Conservation (phyloP, 2,888 invertebrate species). For the Drosophila mercatorum region DNA sequence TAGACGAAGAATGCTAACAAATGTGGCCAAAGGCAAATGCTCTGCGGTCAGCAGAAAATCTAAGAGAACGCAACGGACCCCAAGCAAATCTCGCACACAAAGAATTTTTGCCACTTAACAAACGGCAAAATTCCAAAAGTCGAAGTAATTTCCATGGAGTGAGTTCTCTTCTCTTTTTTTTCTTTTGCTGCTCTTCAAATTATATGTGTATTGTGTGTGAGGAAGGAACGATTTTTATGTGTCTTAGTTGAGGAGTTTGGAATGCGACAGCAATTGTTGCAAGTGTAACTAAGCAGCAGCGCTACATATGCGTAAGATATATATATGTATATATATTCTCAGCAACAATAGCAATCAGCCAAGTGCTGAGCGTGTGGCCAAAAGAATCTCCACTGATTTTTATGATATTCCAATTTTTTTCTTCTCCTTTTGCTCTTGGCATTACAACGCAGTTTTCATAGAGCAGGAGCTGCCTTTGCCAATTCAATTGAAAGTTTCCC, state of each 20-base stretch:
- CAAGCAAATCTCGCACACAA: conserved; percentile 52
- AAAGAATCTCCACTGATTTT: conserved; percentile 48
- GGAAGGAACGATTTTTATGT: conserved; percentile 3
- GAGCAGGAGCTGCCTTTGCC: conserved; percentile 20
- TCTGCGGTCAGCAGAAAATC: conserved; percentile 64
- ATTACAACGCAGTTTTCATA: conserved; percentile 43
- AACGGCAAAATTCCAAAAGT: conserved; percentile 62
- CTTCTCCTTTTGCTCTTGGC: conserved; percentile 4
- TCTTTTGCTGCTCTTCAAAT: conserved; percentile 22
- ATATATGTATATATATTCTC: not conserved
- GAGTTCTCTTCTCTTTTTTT: conserved; percentile 6
- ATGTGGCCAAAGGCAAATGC: conserved; percentile 54
- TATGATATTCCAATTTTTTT: conserved; percentile 42
- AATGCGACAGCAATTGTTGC: conserved; percentile 37
- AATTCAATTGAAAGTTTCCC: conserved; percentile 58
- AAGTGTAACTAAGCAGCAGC: conserved; percentile 42
- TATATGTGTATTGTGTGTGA: conserved; percentile 56
- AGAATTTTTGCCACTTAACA: conserved; percentile 59
- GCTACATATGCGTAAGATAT: conserved; percentile 51
- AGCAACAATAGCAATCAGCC: conserved; percentile 58
- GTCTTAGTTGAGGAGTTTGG: conserved; percentile 15
- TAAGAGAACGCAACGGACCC: conserved; percentile 26
- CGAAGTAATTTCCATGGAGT: conserved; percentile 44
- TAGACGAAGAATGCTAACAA: conserved; percentile 42
- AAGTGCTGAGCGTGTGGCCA: conserved; percentile 1